Base-by-base conservation (phyloP, 2,797 vertebrate species). In the Thaleichthys pacificus region DNA sequence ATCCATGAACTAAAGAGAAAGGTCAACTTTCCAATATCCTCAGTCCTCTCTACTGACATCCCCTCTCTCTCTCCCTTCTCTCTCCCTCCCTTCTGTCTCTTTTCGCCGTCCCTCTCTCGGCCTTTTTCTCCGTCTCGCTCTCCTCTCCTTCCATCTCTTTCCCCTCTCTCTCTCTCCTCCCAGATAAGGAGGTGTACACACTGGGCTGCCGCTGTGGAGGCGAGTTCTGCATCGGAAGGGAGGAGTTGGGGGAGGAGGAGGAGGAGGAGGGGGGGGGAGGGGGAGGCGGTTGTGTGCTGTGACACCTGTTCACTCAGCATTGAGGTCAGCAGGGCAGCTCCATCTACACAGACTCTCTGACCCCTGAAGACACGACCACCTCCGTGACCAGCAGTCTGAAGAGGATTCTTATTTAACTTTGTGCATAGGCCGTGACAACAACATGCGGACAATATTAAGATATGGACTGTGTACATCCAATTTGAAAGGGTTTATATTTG, bases 171-270 rank as follows among this genome's bases (percentile, higher is more conserved):
- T 26, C 19, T 65, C 51, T 71, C 69, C 54, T 82, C 78, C 80
- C 86, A 93, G 93, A 84, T 24, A 74, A 83, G 28, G 60, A 76
- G 42, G 69, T 83, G 58, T 89, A 88, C 51, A 81, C 78, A 0
- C 83, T 90, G 70, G 51, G 72, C 81, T 94, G 93, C 70, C 93
- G 92, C 80, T 94, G 92, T 64, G 91, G 92, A 73, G 92, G 87
- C 32, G 76, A 75, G 21, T 93, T 89, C 68, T 70, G 38, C 6
- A 4, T 93, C 30, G 84, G 88, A 0, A 80, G 81, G 49, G 87
- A 87, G 4, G 91, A 91, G 54, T 58, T 82, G 14, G 71, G 83
- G 69, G 88, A 77, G 70, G 84, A 85, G 9, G 60, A 38, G 4
- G 68, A 70, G 5, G 73, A 67, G 3, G 77, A 76, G 26, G 82